A percentile compares a stretch with the other conserved stretches of the same genome.
Evolutionary conservation across 2,797 vertebrate genomes (phyloP).

Genomic region (Astyanax mexicanus): DNA sequence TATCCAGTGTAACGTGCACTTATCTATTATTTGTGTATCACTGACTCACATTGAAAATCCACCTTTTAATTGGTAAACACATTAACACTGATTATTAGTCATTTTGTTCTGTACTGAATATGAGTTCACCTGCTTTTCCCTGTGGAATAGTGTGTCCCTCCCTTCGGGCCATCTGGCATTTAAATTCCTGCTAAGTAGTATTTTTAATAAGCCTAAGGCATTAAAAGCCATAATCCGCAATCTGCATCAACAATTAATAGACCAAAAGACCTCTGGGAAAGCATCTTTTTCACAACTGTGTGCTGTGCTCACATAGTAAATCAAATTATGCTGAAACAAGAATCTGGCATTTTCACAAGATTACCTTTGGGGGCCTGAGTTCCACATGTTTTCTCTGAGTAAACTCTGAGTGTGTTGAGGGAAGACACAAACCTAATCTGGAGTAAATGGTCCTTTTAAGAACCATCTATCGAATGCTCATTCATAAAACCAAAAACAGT

Average conservation of each 20-base stretch:
- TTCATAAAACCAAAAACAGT: no score
- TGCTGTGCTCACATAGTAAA: constrained; percentile 19
- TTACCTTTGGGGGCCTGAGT: constrained; percentile 15
- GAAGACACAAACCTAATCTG: background rate
- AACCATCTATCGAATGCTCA: no score
- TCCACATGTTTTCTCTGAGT: constrained; percentile 9
- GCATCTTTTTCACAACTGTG: constrained; percentile 20
- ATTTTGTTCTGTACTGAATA: constrained; percentile 15
- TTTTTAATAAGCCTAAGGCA: constrained; percentile 44
- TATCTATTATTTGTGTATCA: background rate
- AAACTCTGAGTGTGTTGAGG: constrained; percentile 16
- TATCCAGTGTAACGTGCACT: background rate
- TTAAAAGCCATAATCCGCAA: constrained; percentile 46
- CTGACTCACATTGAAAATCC: constrained; percentile 16
- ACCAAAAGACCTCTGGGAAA: constrained; percentile 26
- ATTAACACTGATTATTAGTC: constrained; percentile 15
- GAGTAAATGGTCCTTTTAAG: no score
- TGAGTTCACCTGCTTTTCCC: constrained; percentile 32
- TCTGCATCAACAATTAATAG: constrained; percentile 48
- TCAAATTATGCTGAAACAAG: constrained; percentile 46
- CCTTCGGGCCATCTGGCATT: constrained; percentile 37
- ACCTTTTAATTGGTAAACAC: constrained; percentile 2
- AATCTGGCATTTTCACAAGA: constrained; percentile 50
- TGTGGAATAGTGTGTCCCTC: constrained; percentile 1
- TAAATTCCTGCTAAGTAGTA: constrained; percentile 43